Evolutionary conservation across 2,113 vertebrate genomes (phyloP).

Genomic region (Dipodomys merriami): DNA sequence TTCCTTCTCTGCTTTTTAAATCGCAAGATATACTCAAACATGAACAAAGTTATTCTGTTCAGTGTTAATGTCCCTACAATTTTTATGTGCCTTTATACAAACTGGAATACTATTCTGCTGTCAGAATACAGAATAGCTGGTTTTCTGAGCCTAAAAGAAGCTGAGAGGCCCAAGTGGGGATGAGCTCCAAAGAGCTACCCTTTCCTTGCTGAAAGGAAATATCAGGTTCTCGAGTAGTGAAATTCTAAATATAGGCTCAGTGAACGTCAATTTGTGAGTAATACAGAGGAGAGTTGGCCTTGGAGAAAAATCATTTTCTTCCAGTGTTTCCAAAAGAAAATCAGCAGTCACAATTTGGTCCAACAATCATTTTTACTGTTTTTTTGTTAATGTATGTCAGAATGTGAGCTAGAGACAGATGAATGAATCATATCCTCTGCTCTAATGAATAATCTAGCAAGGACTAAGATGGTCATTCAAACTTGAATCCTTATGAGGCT

Average conservation of each 20-base stretch:
- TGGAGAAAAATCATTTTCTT: conserved; percentile 45
- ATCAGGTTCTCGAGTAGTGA: background rate
- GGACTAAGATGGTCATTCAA: background rate
- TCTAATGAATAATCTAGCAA: background rate
- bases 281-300: background rate
- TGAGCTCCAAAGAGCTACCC: background rate
- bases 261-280: conserved; percentile 18
- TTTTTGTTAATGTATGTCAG: conserved; percentile 4
- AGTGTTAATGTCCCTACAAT: background rate
- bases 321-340: conserved; percentile 49
- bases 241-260: conserved; percentile 21
- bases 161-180: background rate
- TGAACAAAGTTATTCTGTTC: conserved; percentile 11
- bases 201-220: conserved; percentile 23
- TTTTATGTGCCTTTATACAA: conserved; percentile 4
- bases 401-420: background rate
- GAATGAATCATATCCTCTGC: background rate
- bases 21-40: background rate
- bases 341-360: background rate
- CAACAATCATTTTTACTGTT: conserved; percentile 11
- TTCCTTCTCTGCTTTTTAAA: conserved; percentile 68
- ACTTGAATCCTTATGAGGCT: background rate
- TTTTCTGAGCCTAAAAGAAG: conserved; percentile 24
- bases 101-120: background rate
- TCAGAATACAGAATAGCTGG: background rate